A percentile compares a stretch with the other conserved stretches of the same genome.
Evolutionary conservation across 2,888 invertebrate species (phyloP).

Genomic region (Eumacrocentrus americanus): DNA sequence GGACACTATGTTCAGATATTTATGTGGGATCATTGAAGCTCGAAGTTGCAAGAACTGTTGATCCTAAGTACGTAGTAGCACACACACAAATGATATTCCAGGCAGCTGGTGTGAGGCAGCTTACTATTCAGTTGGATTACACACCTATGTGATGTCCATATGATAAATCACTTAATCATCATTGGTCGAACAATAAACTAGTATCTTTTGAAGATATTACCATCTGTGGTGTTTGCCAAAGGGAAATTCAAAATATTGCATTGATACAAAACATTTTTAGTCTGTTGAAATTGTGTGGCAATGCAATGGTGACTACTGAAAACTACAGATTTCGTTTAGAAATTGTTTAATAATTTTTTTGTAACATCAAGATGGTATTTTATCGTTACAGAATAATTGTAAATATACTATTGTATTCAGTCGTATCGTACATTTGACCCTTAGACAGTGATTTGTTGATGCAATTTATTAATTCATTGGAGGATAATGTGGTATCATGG

Average conservation of each 20-base stretch:
- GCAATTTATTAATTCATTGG: too few relatives aligned
- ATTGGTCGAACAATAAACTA: neutral
- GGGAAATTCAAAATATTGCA: constrained; percentile 38
- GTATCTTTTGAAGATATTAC: constrained; percentile 27
- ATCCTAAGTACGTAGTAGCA: constrained; percentile 89
- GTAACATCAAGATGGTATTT: neutral
- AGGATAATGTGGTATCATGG: too few relatives aligned
- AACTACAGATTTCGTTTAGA: constrained; percentile 42
- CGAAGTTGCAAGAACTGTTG: constrained; percentile 92
- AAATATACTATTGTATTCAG: constrained; percentile 31
- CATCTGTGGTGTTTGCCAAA: constrained; percentile 42
- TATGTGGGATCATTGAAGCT: constrained; percentile 93
- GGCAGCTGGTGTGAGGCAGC: constrained; percentile 86
- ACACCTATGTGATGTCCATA: constrained; percentile 72
- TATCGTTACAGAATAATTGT: neutral
- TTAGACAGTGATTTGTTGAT: too few relatives aligned
- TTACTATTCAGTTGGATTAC: constrained; percentile 93
- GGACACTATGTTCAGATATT: constrained; percentile 95
- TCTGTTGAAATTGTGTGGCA: constrained; percentile 40
- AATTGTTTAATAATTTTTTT: constrained; percentile 40
- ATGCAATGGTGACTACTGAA: constrained; percentile 32
- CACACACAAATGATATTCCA: constrained; percentile 95
- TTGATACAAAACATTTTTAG: constrained; percentile 38
- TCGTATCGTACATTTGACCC: constrained; percentile 22
- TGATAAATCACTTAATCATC: neutral